Evolutionary conservation across 2,113 vertebrate species (phyloP).

Genomic region (Maccullochella peelii): DNA sequence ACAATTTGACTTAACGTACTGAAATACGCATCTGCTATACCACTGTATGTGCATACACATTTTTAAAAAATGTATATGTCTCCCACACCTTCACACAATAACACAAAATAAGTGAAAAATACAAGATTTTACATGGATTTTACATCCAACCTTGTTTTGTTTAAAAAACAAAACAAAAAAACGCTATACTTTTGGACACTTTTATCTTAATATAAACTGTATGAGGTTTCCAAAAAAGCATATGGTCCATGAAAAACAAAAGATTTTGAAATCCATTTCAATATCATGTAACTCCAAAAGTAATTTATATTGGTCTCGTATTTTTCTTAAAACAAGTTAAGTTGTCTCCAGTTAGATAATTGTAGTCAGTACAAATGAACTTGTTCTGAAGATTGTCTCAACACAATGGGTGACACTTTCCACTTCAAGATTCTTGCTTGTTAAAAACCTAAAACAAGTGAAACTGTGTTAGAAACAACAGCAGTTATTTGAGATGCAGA

Average conservation of each 20-base stretch:
- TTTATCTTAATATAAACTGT: background rate
- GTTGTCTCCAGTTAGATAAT: background rate
- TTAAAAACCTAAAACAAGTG: background rate
- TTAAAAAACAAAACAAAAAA: too few relatives aligned
- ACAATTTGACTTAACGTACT: background rate
- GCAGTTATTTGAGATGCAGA: conserved; percentile 3
- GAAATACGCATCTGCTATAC: background rate
- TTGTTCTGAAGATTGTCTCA: background rate
- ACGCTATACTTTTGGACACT: background rate
- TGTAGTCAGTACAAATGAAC: background rate
- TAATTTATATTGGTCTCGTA: background rate
- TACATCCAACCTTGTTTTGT: background rate
- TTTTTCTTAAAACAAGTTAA: background rate
- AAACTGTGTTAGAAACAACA: background rate
- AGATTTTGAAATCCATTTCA: too few relatives aligned
- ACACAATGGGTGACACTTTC: background rate
- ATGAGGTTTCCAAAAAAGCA: background rate
- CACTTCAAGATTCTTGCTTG: background rate
- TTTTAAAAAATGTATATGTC: background rate
- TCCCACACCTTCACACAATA: background rate
- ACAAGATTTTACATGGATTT: background rate
- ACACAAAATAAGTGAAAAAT: background rate
- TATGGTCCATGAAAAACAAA: too few relatives aligned
- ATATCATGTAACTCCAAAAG: too few relatives aligned
- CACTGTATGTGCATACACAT: background rate